Evolutionary conservation across 2,113 vertebrate genomes (phyloP), one percentile per base, ranked within the genome.

Genomic region (Jacana jacana): DNA sequence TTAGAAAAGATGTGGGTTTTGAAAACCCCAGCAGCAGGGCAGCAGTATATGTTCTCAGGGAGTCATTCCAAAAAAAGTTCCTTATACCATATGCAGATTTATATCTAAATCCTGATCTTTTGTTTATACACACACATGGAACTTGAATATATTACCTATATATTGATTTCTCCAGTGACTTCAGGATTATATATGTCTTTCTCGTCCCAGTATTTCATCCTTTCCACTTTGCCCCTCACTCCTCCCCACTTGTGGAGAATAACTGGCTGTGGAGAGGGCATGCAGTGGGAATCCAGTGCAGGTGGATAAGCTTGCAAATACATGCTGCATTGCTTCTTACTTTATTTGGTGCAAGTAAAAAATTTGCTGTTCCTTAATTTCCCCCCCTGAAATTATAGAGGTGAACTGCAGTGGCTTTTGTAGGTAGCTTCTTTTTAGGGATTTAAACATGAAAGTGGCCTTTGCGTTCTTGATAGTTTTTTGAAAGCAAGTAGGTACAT

Each of bases 1-100:
- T 92, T 94, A 91, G 89, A 97, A 91, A 95, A 96, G 97, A 97
- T 96, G 91, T 96, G 95, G 96, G 91, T 89, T 97, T 95, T 97
- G 95, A 95, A 96, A 96, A 94, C 89, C 86, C 39, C 90, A 92
- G 91, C 88, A 86, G 82, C 54, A 92, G 94, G 91, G 91, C 81
- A 96, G 81, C 79, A 96, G 52, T 86, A 9, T 89, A 58, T 96
- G 85, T 86, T 91, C 79, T 91, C 46, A 64, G 61, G 72, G 80
- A 82, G 75, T 51, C 31, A 71, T 66, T 91, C 82, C 84, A 81
- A 40, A 65, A 89, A 51, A 94, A 78, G 70, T 82, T 79, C 69
- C 49, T 37, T 89, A 22, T 92, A 86, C 65, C 66, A 68, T 76
- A 54, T 66, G 80, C 75, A 78, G 81, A 88, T 91, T 84, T 93